Conservation (phyloP, 2,888 invertebrate genomes). For the Tenthredo livida region DNA sequence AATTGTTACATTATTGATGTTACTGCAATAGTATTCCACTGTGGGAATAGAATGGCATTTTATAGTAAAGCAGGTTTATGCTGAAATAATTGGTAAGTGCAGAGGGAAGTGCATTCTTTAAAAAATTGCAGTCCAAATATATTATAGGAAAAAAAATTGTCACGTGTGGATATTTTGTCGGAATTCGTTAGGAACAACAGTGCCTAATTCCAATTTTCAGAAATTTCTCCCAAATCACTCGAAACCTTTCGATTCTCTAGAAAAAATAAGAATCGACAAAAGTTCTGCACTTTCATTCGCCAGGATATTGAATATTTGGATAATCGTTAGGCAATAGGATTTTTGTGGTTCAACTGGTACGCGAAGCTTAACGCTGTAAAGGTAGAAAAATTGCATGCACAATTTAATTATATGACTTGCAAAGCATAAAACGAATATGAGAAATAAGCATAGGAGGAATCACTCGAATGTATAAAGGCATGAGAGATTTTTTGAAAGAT, state of each 20-base stretch:
- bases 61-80: slow-evolving; percentile 16
- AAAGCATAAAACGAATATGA: background rate
- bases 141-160: background rate
- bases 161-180: background rate
- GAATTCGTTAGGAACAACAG: background rate
- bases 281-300: background rate
- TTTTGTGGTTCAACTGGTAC: background rate
- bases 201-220: background rate
- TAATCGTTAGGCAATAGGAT: background rate
- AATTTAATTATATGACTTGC: background rate
- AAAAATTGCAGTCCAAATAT: background rate
- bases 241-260: background rate
- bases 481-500: background rate
- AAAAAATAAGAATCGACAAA: background rate
- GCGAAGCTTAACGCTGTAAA: background rate
- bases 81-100: slow-evolving; percentile 28
- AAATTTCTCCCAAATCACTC: background rate
- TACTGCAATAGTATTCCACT: slow-evolving; percentile 38
- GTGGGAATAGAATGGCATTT: slow-evolving; percentile 47
- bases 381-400: background rate
- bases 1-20: slow-evolving; percentile 52
- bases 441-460: background rate
- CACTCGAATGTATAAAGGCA: background rate
- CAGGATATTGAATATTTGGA: background rate
- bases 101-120: slow-evolving; percentile 5